Evolutionary conservation across 2,797 vertebrate genomes (phyloP), one percentile per base, ranked within the genome.

Genomic region (Carduelis carduelis): DNA sequence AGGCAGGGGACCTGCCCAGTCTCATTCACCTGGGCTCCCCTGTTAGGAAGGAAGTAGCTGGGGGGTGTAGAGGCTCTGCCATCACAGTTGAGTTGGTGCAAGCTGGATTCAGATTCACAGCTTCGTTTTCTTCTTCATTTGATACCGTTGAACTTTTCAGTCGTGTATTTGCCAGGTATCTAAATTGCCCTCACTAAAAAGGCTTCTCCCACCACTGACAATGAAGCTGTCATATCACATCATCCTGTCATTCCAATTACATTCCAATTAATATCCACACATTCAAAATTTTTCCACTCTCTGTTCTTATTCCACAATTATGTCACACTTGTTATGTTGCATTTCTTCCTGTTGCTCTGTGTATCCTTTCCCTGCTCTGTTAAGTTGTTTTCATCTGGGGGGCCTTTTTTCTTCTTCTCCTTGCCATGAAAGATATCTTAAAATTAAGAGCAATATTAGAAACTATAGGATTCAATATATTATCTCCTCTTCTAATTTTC

Each of bases 11-110:
- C 43, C 37, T 64, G 27, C 8, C 24, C 15, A 20, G 5, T 10
- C 50, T 61, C 20, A 11, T 10, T 39, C 17, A 24, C 8, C n/a
- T 17, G 23, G 65, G 16, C 19, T 57, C 7, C 32, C 21, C 2
- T 30, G 0, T 19, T 5, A 4, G 19, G 14, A 44, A 13, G 23
- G 32, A 4, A 27, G 28, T 12, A 35, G 22, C 32, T 44, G 39
- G 3, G 3, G 3, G 0, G 0, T 37, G 34, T 15, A 18, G 56
- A 39, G 72, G 14, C n/a, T 46, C n/a, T 74, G 11, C 8, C 19
- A 14, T 27, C 35, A 7, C 1, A 16, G 8, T 4, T 57, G 52
- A 65, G 30, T 13, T 56, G 50, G 13, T 71, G 16, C 13, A 55
- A 35, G 15, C 3, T 66, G 47, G 4, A 55, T 74, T 74, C 26